Evolutionary conservation across 2,888 invertebrate genomes (phyloP).

Genomic region (Netelia inedita): DNA sequence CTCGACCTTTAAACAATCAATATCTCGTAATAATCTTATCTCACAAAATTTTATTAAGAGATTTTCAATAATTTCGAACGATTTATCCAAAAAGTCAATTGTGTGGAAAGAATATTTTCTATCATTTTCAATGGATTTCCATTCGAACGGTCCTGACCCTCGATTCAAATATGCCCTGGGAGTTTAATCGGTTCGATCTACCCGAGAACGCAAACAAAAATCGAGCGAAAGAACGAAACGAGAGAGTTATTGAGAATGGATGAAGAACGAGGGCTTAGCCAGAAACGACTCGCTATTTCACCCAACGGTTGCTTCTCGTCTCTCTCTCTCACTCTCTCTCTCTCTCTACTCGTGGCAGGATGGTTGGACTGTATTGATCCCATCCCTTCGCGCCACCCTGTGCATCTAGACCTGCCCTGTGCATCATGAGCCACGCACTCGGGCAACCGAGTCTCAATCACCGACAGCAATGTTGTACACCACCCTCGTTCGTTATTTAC

Average conservation of each 20-base stretch:
- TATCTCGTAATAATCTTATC: too few species aligned
- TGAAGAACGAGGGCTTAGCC: constrained; percentile 17
- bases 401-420: constrained; percentile 31
- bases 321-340: not conserved
- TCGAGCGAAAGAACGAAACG: constrained; percentile 3
- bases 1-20: too few species aligned
- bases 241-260: constrained; percentile 19
- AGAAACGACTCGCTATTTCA: constrained; percentile 50
- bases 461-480: constrained; percentile 10
- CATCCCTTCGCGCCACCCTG: constrained; percentile 67
- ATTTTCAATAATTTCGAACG: too few species aligned
- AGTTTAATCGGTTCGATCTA: not conserved
- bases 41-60: too few species aligned
- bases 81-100: too few species aligned
- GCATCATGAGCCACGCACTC: constrained; percentile 23
- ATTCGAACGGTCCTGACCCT: not conserved
- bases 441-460: not conserved
- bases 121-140: not conserved
- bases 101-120: constrained; percentile 10
- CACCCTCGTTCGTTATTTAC: constrained; percentile 56
- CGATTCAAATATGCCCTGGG: not conserved
- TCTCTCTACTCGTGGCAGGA: constrained; percentile 21
- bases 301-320: constrained; percentile 64
- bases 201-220: not conserved
- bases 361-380: constrained; percentile 73